Conservation (phyloP, 2,888 invertebrate genomes). For the Oxyteleia sp. region DNA sequence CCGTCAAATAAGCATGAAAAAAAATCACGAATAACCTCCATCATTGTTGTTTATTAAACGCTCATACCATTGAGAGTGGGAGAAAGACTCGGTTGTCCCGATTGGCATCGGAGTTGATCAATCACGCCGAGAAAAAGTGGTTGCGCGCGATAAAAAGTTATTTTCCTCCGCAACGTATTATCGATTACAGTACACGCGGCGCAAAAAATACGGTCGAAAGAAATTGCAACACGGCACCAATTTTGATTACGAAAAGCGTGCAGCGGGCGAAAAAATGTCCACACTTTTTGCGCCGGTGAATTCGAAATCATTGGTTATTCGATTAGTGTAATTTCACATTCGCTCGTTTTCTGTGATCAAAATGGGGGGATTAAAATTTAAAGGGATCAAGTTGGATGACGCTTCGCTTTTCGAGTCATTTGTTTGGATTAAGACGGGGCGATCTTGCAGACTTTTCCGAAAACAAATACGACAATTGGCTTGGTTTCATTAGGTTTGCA, state of each 20-base stretch:
- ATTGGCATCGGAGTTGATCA: conserved; percentile 68
- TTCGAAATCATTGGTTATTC: conserved; percentile 4
- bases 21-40: conserved; percentile 27
- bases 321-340: conserved; percentile 12
- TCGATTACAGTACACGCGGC: conserved; percentile 47
- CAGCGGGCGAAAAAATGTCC: conserved; percentile 9
- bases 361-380: background rate
- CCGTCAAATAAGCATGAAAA: conserved; percentile 47
- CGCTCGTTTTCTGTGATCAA: background rate
- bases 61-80: background rate
- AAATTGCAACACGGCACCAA: conserved; percentile 52
- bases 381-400: background rate
- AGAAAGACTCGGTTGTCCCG: conserved; percentile 13
- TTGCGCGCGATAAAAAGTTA: conserved; percentile 61
- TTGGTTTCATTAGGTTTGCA: conserved; percentile 37
- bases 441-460: background rate
- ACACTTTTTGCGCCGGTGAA: conserved; percentile 4
- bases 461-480: conserved; percentile 27
- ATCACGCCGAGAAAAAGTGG: conserved; percentile 64
- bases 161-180: conserved; percentile 53
- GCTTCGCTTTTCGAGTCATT: conserved; percentile 2
- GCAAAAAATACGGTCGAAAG: conserved; percentile 37
- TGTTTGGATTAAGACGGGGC: conserved; percentile 1
- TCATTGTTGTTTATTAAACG: conserved; percentile 28
- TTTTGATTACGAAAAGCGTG: conserved; percentile 48